A percentile compares a stretch with the other conserved stretches of the same genome.
Conservation (phyloP, 2,113 vertebrate species). For the Apteryx owenii region DNA sequence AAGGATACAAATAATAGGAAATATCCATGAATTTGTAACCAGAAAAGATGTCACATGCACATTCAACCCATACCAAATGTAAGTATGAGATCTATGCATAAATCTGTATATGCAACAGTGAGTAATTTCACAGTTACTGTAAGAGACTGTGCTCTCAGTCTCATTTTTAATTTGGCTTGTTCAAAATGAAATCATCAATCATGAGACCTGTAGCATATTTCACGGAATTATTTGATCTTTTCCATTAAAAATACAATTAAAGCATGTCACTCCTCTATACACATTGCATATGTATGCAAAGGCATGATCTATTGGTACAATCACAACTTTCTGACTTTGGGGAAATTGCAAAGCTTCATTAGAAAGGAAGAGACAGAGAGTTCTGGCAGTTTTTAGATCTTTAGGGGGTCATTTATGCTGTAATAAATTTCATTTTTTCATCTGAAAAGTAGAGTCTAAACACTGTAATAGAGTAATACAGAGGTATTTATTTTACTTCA, state of each 20-base stretch:
- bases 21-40: not conserved
- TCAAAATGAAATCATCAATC: constrained; percentile 33
- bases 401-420: not conserved
- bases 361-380: not conserved
- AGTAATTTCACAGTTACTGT: constrained; percentile 5
- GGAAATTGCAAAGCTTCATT: constrained; percentile 41
- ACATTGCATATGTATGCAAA: not conserved
- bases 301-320: constrained; percentile 40
- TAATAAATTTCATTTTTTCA: constrained; percentile 32
- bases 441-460: constrained; percentile 36
- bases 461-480: constrained; percentile 19
- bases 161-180: constrained; percentile 23
- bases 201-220: not conserved
- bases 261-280: not conserved
- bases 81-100: not conserved
- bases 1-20: not conserved
- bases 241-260: constrained; percentile 53
- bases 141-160: not conserved
- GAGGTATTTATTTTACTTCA: constrained; percentile 34
- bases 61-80: not conserved
- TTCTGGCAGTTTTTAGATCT: not conserved
- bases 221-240: constrained; percentile 27
- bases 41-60: not conserved
- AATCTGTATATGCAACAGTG: not conserved
- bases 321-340: constrained; percentile 9